Conservation (phyloP, 1,140 invertebrate species). For the Kradibia gibbosae region DNA sequence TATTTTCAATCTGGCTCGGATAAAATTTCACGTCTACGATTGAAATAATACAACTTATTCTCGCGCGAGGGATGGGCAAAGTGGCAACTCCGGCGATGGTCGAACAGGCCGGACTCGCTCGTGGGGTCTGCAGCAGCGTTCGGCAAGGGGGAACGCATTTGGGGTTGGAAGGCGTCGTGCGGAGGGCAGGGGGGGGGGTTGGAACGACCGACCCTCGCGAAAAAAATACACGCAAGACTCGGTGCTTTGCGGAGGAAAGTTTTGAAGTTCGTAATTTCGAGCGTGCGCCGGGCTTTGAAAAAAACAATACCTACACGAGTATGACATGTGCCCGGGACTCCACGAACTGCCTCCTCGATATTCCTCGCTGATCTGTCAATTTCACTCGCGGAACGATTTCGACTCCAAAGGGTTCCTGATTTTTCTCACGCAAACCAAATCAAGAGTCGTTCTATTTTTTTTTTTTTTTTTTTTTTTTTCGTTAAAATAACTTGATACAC, state of each 20-base stretch:
- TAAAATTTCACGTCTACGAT: background rate
- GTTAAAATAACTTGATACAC: background rate
- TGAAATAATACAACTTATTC: background rate
- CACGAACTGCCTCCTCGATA: too few relatives aligned
- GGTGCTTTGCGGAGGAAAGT: background rate
- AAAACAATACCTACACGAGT: too few relatives aligned
- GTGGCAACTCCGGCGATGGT: too few relatives aligned
- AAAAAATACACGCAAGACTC: too few relatives aligned
- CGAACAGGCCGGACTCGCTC: too few relatives aligned
- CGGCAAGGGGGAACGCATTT: too few relatives aligned
- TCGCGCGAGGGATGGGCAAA: too few relatives aligned
- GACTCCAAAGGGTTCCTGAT: background rate
- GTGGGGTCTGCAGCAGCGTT: too few relatives aligned
- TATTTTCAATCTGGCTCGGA: background rate
- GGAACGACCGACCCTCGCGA: too few relatives aligned
- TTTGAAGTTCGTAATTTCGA: background rate
- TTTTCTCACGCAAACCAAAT: background rate
- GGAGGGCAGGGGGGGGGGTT: too few relatives aligned
- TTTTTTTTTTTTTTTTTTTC: conserved; percentile 2
- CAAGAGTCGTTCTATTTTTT: background rate
- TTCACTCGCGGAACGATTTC: conserved; percentile 5
- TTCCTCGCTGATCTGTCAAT: background rate
- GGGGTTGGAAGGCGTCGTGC: too few relatives aligned
- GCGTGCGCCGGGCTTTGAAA: background rate
- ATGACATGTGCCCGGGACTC: too few relatives aligned